Conservation (phyloP, 1,140 invertebrate genomes). For the Bombus confusus region DNA sequence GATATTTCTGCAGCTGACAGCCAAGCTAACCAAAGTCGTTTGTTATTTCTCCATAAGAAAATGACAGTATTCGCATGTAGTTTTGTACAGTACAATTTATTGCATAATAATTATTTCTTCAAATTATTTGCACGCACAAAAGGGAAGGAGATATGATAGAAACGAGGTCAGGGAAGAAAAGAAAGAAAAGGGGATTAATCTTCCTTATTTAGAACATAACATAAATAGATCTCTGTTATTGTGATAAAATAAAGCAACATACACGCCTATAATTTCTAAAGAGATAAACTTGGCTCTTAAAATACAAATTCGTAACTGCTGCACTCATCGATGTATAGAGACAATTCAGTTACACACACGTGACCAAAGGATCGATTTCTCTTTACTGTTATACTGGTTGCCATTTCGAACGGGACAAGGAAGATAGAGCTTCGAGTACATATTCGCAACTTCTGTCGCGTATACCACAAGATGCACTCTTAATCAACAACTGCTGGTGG, state of each 20-base stretch:
- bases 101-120: no score
- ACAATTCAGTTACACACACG: not conserved
- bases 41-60: no score
- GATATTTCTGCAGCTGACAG: not conserved
- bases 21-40: no score
- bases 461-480: not conserved
- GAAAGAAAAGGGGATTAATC: no score
- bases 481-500: no score
- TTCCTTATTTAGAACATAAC: no score
- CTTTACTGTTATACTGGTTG: not conserved
- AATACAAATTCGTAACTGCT: not conserved
- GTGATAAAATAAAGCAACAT: not conserved
- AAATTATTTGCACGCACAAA: no score
- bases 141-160: no score
- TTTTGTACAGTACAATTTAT: no score
- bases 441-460: not conserved
- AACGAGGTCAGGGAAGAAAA: no score
- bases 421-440: not conserved
- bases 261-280: not conserved
- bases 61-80: no score
- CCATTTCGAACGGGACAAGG: not conserved
- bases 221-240: not conserved
- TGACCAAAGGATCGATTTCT: not conserved
- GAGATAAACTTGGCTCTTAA: not conserved
- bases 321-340: not conserved